Evolutionary conservation across 2,797 vertebrate genomes (phyloP), one percentile per base, ranked within the genome.

Genomic region (Neosilurus mollespiculum): DNA sequence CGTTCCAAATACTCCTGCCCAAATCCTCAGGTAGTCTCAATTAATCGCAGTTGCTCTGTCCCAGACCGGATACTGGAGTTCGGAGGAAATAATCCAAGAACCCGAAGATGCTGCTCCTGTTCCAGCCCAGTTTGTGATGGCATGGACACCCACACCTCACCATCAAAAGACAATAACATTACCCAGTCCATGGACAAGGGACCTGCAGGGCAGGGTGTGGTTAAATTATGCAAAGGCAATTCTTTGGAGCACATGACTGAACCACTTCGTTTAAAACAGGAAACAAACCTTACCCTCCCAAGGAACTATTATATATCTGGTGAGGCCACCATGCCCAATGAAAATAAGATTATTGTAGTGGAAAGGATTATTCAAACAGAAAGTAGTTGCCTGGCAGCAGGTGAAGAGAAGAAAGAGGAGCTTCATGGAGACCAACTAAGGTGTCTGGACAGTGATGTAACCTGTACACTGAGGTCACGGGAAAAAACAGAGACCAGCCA

Each of bases 1-100:
- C 92, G 97, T 43, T 96, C 96, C 84, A 96, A 94, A 86, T 98
- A 98, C 64, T 70, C 80, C 71, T 81, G 22, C 37, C 81, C 22
- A 0, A 79, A 76, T 37, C 43, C 81, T 58, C 88, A 86, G 0
- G 64, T 81, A 0, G 81, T 85, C 0, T 92, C 89, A 0, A 89
- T 94, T 53, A 88, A 87, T 84, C 92, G 91, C 14, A 95, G 95
- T 88, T 90, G 86, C 82, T 95, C 95, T 0, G 91, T 91, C 0
- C 94, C 95, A 0, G 95, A 95, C 14, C 92, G 86, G 81, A 92
- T 92, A 88, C 72, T 86, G 62, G 93, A 94, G 3, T 81, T 73
- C n/a, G 86, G 87, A 64, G 81, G 70, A 0, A 87, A 78, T 54
- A 76, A 67, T 5, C 82, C 56, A 20, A 30, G 34, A 59, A 9